These are phyloP conservation scores for Megaustenia siamemsis DNA, from an alignment of 2,888 invertebrate species.

Conservation along the genomic window DNA sequence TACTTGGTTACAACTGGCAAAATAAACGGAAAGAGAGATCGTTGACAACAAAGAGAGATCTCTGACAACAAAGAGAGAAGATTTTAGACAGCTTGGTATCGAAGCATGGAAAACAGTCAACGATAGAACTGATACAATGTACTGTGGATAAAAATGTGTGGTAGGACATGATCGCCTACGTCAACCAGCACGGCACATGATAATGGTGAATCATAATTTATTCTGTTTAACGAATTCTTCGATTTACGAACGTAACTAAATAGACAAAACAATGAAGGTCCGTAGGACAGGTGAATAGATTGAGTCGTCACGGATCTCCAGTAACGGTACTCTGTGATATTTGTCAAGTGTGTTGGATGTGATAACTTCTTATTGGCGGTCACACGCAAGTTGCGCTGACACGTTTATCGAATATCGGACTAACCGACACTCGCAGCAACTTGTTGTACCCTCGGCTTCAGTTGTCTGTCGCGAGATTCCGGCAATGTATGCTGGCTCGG, in stretches of 20 bases:
- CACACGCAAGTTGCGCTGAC: not conserved
- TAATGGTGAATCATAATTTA: too few species aligned
- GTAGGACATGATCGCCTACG: too few species aligned
- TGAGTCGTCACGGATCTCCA: not conserved
- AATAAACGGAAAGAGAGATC: too few species aligned
- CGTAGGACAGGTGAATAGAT: not conserved
- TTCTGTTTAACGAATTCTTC: too few species aligned
- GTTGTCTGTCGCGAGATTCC: not conserved
- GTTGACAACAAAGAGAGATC: too few species aligned
- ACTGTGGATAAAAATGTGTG: too few species aligned
- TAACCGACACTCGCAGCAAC: not conserved
- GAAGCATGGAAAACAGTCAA: too few species aligned
- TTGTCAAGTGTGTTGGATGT: slow-evolving; percentile 14
- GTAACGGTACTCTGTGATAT: slow-evolving; percentile 4
- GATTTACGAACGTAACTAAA: not conserved
- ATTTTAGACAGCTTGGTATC: too few species aligned
- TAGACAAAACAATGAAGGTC: not conserved
- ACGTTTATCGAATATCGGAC: not conserved
- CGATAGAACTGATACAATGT: too few species aligned
- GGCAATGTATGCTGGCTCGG: not conserved
- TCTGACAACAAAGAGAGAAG: too few species aligned
- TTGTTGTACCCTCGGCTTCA: not conserved
- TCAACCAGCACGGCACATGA: too few species aligned
- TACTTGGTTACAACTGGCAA: too few species aligned
- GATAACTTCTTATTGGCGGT: slow-evolving; percentile 4